Base-by-base conservation (phyloP, 2,888 invertebrate genomes). In the Lysandra coridon region DNA sequence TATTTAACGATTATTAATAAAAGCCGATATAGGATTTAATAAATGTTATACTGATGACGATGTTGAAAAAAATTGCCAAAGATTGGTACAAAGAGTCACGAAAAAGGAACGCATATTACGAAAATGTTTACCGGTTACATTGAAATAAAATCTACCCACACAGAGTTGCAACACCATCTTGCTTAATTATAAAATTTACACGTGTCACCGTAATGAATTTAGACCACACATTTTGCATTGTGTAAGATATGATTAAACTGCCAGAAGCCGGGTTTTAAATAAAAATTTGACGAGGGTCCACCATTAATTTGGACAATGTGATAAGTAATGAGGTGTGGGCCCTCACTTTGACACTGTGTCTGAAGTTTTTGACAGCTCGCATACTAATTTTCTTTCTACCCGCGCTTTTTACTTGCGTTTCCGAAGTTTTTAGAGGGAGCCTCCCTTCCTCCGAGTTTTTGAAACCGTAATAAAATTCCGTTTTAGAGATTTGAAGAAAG, bases 291-390 rank as follows among this genome's bases (percentile, higher is more conserved):
- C 94, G 92, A 94, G 94, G 94, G 94, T 94, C 85, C 85, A 84
- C 92, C 93, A 92, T 94, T 94, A 94, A 94, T 94, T 94, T 93
- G 84, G 88, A 94, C 94, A 94, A 93, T 94, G 93, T 94, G 94
- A 94, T 94, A 94, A 94, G 92, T 94, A 94, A 94, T 94, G 89
- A 94, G 91, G 92, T 93, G 94, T 91, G 92, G 88, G 89, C 88
- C 87, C 88, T 87, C 86, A 87, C 88, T 88, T 87, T 90, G 91
- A 90, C 87, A 88, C 92, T 94, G 94, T 87, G 88, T 91, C 91
- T 94, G 94, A 94, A 92, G 92, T 92, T 92, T 69, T 92, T 92
- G 93, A 94, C 92, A 87, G 89, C 89, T 90, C 91, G 88, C 92
- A 91, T 92, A 90, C 93, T 94, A 94, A 94, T 93, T 93, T 94